Conservation (phyloP, 1,140 invertebrate species). For the Achatina immaculata region DNA sequence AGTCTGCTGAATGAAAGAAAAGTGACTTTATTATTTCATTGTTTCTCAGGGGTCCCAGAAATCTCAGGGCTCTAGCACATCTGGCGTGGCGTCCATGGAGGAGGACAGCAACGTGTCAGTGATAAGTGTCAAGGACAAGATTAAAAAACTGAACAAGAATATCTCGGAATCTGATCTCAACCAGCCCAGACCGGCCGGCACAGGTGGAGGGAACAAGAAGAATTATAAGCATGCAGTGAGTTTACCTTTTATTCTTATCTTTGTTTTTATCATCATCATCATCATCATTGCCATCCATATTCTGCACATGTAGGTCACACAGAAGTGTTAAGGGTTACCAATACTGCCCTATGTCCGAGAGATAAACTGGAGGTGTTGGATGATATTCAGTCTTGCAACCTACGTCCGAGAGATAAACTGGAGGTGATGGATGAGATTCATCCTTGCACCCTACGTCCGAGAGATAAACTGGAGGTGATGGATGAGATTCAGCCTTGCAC, state of each 20-base stretch:
- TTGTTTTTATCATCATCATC: background rate
- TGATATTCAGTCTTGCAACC: too few relatives aligned
- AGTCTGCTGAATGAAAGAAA: too few relatives aligned
- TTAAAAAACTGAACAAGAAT: constrained; percentile 91
- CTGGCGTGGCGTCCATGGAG: constrained; percentile 39
- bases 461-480: too few relatives aligned
- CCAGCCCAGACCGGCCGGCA: background rate
- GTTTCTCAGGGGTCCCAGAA: constrained; percentile 44
- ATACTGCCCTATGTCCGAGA: too few relatives aligned
- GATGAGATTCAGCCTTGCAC: too few relatives aligned
- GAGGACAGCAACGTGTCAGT: constrained; percentile 52
- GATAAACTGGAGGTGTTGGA: too few relatives aligned
- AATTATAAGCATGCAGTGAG: background rate
- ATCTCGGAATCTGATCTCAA: constrained; percentile 82
- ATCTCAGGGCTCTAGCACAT: constrained; percentile 27
- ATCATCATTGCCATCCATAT: background rate
- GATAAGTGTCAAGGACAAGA: constrained; percentile 90
- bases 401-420: too few relatives aligned
- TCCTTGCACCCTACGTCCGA: too few relatives aligned
- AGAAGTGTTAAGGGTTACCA: too few relatives aligned
- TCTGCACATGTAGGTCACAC: too few relatives aligned
- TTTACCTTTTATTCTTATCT: background rate
- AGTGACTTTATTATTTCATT: too few relatives aligned
- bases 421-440: too few relatives aligned
- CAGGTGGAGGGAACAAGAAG: background rate